phyloP scores from a whole-genome alignment of 2,888 invertebrate genomes.

The Tineola bisselliella region DNA sequence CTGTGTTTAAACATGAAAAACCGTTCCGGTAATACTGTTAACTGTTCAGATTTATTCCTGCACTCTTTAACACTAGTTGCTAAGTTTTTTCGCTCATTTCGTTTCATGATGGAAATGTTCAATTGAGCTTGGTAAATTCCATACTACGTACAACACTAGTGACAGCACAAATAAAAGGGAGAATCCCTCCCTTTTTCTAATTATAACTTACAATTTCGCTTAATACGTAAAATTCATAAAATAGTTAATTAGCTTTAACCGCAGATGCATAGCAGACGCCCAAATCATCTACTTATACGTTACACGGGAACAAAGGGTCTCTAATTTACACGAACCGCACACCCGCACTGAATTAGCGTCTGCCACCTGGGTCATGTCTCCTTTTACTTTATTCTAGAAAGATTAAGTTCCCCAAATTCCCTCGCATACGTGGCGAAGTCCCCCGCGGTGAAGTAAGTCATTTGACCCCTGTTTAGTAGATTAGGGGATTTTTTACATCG shows the following conservation, averaged over 20 bases:
- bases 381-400: conserved; percentile 65
- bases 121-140: too few species aligned
- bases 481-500: conserved; percentile 61
- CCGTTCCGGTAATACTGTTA: conserved; percentile 60
- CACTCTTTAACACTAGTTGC: neutral
- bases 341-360: conserved; percentile 27
- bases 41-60: conserved; percentile 35
- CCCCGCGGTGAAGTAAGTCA: conserved; percentile 62
- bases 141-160: too few species aligned
- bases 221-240: neutral
- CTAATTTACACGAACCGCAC: conserved; percentile 37
- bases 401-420: conserved; percentile 61
- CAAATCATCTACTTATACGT: conserved; percentile 22
- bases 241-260: conserved; percentile 6
- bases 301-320: conserved; percentile 50
- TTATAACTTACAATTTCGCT: neutral
- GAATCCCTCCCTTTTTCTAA: neutral
- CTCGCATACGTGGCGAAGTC: conserved; percentile 40
- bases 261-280: conserved; percentile 6
- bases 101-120: neutral
- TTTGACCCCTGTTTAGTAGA: conserved; percentile 66
- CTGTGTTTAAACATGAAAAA: conserved; percentile 64
- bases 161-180: neutral
- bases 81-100: neutral
- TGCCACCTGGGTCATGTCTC: conserved; percentile 65